Evolutionary conservation across 2,888 invertebrate species (phyloP).

Genomic region (Gymnoscelis rufifasciata): DNA sequence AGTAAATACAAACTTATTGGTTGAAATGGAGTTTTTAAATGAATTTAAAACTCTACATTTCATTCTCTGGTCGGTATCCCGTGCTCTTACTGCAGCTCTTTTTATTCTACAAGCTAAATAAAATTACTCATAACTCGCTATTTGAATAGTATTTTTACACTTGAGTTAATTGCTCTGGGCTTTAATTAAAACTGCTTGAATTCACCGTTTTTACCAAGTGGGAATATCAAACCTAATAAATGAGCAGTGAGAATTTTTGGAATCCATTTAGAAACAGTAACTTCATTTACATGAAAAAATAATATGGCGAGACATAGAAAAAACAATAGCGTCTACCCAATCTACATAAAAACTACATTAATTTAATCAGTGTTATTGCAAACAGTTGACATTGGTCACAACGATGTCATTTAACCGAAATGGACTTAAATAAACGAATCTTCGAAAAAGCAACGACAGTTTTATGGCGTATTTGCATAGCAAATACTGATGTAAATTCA

Average conservation of each 20-base stretch:
- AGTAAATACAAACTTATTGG: too few species aligned
- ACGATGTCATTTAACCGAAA: conserved; percentile 24
- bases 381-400: conserved; percentile 17
- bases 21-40: too few species aligned
- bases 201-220: background rate
- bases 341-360: conserved; percentile 11
- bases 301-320: background rate
- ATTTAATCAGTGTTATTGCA: conserved; percentile 14
- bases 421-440: conserved; percentile 26
- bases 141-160: background rate
- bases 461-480: conserved; percentile 44
- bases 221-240: too few species aligned
- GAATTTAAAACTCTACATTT: too few species aligned
- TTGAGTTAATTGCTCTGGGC: background rate
- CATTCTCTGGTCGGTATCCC: too few species aligned
- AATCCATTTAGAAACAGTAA: too few species aligned
- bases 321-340: background rate
- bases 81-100: background rate
- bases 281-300: too few species aligned
- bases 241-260: too few species aligned
- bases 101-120: background rate
- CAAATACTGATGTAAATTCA: conserved; percentile 50
- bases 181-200: background rate
- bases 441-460: conserved; percentile 36
- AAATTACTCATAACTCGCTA: background rate